Evolutionary conservation across 92 coral and sea anemone genomes (phyloP).

Genomic region (Zoanthus sansibaricus): DNA sequence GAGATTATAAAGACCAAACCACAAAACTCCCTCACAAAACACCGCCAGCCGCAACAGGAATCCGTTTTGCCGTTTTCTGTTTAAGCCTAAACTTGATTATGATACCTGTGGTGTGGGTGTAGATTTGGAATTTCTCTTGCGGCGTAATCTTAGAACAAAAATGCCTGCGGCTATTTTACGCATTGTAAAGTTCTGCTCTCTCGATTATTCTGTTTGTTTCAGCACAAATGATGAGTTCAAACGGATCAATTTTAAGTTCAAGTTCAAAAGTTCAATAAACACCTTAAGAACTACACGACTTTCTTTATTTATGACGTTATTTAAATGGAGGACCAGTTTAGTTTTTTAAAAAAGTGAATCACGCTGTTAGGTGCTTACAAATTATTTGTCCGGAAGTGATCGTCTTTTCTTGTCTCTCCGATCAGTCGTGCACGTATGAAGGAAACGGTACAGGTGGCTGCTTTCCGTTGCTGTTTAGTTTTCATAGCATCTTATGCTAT

Average conservation of each 20-base stretch:
- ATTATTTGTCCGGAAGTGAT: background rate
- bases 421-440: background rate
- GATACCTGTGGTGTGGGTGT: background rate
- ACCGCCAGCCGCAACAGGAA: constrained; percentile 24
- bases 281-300: background rate
- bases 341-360: background rate
- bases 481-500: background rate
- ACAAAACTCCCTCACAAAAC: constrained; percentile 9
- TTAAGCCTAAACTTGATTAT: constrained; percentile 4
- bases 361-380: background rate
- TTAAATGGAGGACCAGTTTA: too few relatives aligned
- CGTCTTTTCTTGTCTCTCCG: background rate
- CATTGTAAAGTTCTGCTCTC: background rate
- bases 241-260: background rate
- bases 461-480: background rate
- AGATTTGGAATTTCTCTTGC: background rate
- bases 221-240: background rate
- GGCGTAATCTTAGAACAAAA: background rate
- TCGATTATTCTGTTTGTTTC: background rate
- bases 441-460: background rate
- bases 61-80: background rate
- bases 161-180: constrained; percentile 29
- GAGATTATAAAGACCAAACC: background rate
- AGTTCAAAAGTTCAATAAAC: background rate
- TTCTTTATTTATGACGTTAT: background rate